These are phyloP conservation scores for Hycleus cichorii DNA, from an alignment of 1,140 invertebrate species.

Conservation along the genomic window DNA sequence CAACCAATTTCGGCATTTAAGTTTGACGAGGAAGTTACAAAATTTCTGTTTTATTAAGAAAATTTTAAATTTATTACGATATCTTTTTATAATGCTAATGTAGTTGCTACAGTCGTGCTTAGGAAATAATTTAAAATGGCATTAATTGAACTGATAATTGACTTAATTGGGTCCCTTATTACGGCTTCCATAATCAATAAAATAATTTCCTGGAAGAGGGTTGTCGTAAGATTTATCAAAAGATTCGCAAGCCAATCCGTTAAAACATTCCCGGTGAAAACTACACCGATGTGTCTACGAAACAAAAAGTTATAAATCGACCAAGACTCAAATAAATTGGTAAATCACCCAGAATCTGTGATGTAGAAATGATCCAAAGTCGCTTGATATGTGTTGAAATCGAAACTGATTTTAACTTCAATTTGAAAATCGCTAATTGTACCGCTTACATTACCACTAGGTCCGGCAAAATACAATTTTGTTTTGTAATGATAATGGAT, in stretches of 20 bases:
- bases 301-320: slow-evolving; percentile 3
- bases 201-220: slow-evolving; percentile 42
- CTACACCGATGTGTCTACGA: slow-evolving; percentile 33
- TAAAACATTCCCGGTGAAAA: slow-evolving; percentile 43
- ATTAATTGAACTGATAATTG: slow-evolving; percentile 8
- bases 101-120: background rate
- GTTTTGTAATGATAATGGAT: too few species aligned
- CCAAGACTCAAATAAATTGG: background rate
- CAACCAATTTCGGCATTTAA: too few species aligned
- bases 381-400: background rate
- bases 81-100: background rate
- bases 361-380: slow-evolving; percentile 7
- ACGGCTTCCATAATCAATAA: slow-evolving; percentile 22
- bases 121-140: slow-evolving; percentile 11
- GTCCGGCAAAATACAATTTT: too few species aligned
- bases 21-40: too few species aligned
- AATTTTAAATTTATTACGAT: too few species aligned
- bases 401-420: slow-evolving; percentile 2
- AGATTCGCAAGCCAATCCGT: slow-evolving; percentile 44
- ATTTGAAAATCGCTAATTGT: slow-evolving; percentile 16
- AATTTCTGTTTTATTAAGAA: too few species aligned
- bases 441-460: too few species aligned
- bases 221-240: slow-evolving; percentile 37
- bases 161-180: background rate
- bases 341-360: slow-evolving; percentile 34